phyloP scores from a whole-genome alignment of 1,140 invertebrate species.

The Formica exsecta region DNA sequence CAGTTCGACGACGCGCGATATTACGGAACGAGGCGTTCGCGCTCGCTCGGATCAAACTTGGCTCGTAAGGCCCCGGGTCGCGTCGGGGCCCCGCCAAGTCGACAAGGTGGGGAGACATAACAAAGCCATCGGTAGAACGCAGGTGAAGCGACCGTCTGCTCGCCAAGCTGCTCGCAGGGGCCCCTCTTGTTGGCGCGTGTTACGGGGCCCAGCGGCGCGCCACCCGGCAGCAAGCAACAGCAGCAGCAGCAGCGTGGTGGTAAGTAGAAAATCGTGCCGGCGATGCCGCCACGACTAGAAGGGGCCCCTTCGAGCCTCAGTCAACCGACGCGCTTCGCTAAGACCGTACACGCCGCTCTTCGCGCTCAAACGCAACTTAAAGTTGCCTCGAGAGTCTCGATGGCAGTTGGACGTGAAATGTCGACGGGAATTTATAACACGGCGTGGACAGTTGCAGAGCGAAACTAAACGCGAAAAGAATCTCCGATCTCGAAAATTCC shows the following conservation, averaged over 20 bases:
- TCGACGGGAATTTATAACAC: not conserved
- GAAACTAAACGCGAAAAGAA: not conserved
- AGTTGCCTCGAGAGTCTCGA: not conserved
- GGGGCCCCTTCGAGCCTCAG: slow-evolving; percentile 78
- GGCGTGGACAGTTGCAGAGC: not conserved
- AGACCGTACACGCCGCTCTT: slow-evolving; percentile 64
- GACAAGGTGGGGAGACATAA: slow-evolving; percentile 24
- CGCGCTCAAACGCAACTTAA: not conserved
- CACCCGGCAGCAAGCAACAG: slow-evolving; percentile 48
- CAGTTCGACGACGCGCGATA: slow-evolving; percentile 6
- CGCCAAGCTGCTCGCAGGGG: slow-evolving; percentile 65
- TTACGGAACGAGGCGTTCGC: not conserved
- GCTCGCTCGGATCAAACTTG: not conserved
- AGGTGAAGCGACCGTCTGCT: slow-evolving; percentile 76
- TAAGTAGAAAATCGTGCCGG: slow-evolving; percentile 51
- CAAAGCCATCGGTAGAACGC: slow-evolving; percentile 72
- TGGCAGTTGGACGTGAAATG: not conserved
- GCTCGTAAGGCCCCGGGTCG: slow-evolving; percentile 4
- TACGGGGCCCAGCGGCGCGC: slow-evolving; percentile 39
- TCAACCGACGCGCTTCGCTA: slow-evolving; percentile 81
- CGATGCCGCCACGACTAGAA: slow-evolving; percentile 55
- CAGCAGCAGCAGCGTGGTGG: slow-evolving; percentile 16
- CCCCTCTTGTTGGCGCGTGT: slow-evolving; percentile 65
- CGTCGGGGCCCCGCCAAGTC: slow-evolving; percentile 2
- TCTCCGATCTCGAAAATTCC: no score